Percentiles rank a stretch among this genome's conserved stretches.
Evolutionary conservation across 2,888 invertebrate species (phyloP).

Genomic region (Ennomos erosarius): DNA sequence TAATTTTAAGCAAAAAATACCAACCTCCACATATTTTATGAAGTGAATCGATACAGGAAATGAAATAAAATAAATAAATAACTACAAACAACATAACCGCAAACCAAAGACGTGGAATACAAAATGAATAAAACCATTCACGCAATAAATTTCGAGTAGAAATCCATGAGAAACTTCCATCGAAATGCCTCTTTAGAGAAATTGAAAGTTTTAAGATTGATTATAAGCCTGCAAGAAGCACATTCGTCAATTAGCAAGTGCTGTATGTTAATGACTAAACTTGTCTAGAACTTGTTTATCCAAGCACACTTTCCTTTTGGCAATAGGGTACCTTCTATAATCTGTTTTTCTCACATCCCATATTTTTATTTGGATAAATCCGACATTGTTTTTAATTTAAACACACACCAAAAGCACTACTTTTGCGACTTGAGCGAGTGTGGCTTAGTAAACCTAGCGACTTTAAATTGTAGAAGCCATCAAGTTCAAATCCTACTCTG

Average conservation of each 20-base stretch:
- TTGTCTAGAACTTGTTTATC: neutral
- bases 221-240: conserved; percentile 9
- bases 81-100: conserved; percentile 18
- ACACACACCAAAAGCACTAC: no score
- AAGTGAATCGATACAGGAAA: conserved; percentile 11
- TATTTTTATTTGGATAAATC: no score
- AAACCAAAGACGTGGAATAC: conserved; percentile 8
- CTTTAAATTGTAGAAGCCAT: no score
- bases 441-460: no score
- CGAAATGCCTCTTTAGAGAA: neutral
- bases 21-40: no score
- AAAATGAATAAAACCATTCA: conserved; percentile 10
- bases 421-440: no score
- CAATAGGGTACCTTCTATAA: no score
- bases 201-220: conserved; percentile 15
- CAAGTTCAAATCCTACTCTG: no score
- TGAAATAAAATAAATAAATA: conserved; percentile 7
- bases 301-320: no score
- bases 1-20: no score
- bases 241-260: conserved; percentile 19
- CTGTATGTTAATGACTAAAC: conserved; percentile 2
- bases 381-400: no score
- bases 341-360: no score
- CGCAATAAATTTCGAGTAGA: conserved; percentile 1
- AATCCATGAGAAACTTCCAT: conserved; percentile 11